These are phyloP conservation scores for Coreoperca whiteheadi DNA, from an alignment of 2,113 vertebrate species.

Conservation along the genomic window DNA sequence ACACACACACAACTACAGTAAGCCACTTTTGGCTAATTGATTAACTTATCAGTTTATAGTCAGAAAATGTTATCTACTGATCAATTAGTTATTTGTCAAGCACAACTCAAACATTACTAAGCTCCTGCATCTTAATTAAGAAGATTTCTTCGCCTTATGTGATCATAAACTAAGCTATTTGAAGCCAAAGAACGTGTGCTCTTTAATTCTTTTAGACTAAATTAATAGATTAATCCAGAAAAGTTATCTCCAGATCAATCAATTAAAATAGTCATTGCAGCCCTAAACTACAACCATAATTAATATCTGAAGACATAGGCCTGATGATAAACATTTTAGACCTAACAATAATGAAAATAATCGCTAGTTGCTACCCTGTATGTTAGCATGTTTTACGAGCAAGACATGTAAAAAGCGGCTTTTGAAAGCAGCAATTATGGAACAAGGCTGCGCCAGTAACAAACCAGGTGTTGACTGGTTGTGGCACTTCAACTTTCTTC, in stretches of 20 bases:
- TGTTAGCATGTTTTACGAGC: slow-evolving; percentile 24
- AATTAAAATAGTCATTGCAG: background rate
- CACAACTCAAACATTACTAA: background rate
- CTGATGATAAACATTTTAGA: background rate
- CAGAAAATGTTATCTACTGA: background rate
- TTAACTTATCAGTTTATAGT: too few relatives aligned
- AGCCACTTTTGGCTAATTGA: background rate
- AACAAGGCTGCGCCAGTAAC: background rate
- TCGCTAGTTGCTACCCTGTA: background rate
- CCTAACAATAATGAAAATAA: background rate
- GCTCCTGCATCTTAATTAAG: background rate
- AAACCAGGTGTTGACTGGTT: slow-evolving; percentile 57
- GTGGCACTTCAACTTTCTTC: background rate
- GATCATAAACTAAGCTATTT: background rate
- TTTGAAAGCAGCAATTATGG: slow-evolving; percentile 41
- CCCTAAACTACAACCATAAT: background rate
- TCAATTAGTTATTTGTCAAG: background rate
- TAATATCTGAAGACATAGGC: background rate
- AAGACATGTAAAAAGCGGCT: background rate
- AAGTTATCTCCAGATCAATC: background rate
- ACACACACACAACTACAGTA: background rate
- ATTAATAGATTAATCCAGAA: background rate
- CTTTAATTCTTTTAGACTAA: background rate
- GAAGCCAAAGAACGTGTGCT: background rate
- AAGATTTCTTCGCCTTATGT: too few relatives aligned